Conservation (phyloP, 2,888 invertebrate species). For the Melangyna quadrimaculata region DNA sequence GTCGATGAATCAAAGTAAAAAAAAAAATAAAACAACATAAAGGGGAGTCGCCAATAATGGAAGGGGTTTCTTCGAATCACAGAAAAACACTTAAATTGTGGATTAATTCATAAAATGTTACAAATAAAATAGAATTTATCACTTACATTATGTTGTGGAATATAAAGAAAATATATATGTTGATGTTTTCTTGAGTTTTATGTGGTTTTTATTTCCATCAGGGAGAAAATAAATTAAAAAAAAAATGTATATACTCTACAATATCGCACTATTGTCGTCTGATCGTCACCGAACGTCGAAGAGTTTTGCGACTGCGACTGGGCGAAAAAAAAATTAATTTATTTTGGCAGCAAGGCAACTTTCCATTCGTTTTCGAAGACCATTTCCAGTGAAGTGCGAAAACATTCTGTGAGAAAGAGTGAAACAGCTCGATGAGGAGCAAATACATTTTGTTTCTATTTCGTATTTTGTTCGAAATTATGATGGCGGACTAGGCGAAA, state of each 20-base stretch:
- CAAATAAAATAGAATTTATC: conserved; percentile 37
- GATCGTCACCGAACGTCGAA: conserved; percentile 51
- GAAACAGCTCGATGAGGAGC: not conserved
- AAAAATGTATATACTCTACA: conserved; percentile 11
- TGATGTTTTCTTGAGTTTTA: conserved; percentile 72
- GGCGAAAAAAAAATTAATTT: conserved; percentile 48
- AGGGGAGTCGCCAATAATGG: conserved; percentile 20
- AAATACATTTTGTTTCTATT: not conserved
- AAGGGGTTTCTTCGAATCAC: not conserved
- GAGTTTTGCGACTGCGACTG: conserved; percentile 59
- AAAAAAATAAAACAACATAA: conserved; percentile 28
- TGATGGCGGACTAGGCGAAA: conserved; percentile 46
- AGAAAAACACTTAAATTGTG: conserved; percentile 7
- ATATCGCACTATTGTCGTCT: conserved; percentile 32
- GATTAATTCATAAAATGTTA: not conserved
- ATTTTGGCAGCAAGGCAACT: conserved; percentile 51
- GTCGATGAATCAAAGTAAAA: conserved; percentile 34
- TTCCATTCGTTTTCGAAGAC: conserved; percentile 47
- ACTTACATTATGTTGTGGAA: conserved; percentile 55
- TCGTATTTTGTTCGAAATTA: conserved; percentile 25
- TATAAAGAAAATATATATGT: conserved; percentile 11
- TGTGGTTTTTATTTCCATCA: conserved; percentile 78
- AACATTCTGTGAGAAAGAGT: conserved; percentile 3
- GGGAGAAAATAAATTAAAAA: conserved; percentile 66
- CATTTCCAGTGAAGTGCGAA: conserved; percentile 30